phyloP scores from a whole-genome alignment of 2,113 vertebrate species.

The Lasiurus borealis region DNA sequence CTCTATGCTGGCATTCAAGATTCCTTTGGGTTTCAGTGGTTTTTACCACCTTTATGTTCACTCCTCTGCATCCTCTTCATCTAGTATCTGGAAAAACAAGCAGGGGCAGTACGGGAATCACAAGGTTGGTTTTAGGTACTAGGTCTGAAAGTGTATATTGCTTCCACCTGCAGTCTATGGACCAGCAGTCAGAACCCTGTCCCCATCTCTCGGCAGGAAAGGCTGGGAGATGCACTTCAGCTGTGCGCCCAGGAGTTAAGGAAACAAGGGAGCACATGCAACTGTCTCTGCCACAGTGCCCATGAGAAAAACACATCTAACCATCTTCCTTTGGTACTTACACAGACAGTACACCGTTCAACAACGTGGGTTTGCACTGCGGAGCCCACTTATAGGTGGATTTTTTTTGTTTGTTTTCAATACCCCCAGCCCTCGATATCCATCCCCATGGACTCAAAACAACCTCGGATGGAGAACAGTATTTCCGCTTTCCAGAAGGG shows the following conservation, averaged over 20 bases:
- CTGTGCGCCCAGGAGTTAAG: background rate
- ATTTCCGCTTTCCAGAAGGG: background rate
- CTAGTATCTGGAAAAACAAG: background rate
- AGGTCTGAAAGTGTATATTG: background rate
- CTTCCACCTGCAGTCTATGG: background rate
- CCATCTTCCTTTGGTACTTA: background rate
- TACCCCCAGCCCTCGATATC: background rate
- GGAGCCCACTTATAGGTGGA: background rate
- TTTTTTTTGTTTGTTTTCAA: background rate
- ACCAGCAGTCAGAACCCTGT: background rate
- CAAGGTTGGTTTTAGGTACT: background rate
- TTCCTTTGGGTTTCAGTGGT: background rate
- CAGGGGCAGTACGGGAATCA: rapidly evolving
- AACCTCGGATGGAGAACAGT: background rate
- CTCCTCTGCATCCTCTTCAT: background rate
- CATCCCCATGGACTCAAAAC: background rate
- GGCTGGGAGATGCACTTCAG: background rate
- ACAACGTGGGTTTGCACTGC: background rate
- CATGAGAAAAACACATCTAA: background rate
- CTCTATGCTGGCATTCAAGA: background rate
- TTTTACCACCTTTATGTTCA: background rate
- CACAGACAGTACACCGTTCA: background rate
- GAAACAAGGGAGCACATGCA: background rate
- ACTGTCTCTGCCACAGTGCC: background rate
- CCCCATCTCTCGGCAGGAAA: background rate